Base-by-base conservation (phyloP, 2,113 vertebrate species). In the Chionis minor region DNA sequence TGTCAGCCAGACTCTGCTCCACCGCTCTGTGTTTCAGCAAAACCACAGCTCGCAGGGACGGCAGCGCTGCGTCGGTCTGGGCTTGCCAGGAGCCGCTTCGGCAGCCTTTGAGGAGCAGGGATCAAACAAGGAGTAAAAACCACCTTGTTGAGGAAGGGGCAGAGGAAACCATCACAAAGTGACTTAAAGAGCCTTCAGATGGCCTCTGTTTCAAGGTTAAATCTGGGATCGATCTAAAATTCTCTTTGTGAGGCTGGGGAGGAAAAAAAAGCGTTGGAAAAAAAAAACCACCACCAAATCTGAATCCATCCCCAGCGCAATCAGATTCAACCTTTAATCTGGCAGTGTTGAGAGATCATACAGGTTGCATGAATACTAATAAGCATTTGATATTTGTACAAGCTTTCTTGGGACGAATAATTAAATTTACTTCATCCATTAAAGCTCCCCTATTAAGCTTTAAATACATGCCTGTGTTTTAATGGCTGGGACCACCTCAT, bases 361-460 rank as follows among this genome's bases (percentile, higher is more conserved):
- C 87, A 61, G 88, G 90, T 79, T 79, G 72, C 86, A 58, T 40
- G 86, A 91, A 87, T 77, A 35, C 87, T 85, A 84, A 96, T 55
- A 71, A 86, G 78, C 42, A 47, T 70, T 81, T 90, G 79, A 56
- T 96, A 83, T 93, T 94, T 94, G 91, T 77, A 93, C 94, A 95
- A 49, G 94, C 74, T 86, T 88, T 77, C 89, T 90, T 54, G 55
- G 88, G 87, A 44, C 90, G 94, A 96, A 88, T 94, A 94, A 96
- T 96, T 95, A 72, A 94, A 94, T 71, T 92, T n/a, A 61, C 38
- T 94, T 94, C 59, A 79, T 73, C 92, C 93, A 95, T 83, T 93
- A 94, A 83, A 94, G 67, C 44, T 62, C 73, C 74, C 62, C 85
- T 83, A 62, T 87, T 77, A 78, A 90, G 88, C 74, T 66, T 92